phyloP scores from a whole-genome alignment of 2,113 vertebrate genomes.

The Tachysurus vachellii region DNA sequence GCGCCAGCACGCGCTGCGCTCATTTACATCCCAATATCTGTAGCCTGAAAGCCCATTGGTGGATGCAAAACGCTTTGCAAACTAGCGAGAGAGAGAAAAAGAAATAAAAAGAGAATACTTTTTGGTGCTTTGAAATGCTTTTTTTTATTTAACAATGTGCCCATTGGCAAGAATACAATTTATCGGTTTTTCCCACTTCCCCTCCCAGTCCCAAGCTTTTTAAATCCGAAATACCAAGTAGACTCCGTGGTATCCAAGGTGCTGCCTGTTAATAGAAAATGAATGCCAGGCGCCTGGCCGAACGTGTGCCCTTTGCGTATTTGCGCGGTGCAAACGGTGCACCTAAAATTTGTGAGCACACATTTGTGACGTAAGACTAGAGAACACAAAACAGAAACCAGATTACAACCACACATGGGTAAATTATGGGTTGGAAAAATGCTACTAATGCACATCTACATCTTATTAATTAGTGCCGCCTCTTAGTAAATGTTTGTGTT shows the following conservation, averaged over 20 bases:
- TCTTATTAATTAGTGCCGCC: neutral
- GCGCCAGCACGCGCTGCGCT: conserved; percentile 74
- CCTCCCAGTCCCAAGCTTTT: conserved; percentile 64
- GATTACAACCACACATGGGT: neutral
- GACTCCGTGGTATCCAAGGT: conserved; percentile 73
- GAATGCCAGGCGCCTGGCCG: conserved; percentile 61
- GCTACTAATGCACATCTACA: neutral
- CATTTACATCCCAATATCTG: conserved; percentile 80
- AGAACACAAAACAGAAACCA: neutral
- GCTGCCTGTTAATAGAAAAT: conserved; percentile 65
- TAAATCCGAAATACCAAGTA: conserved; percentile 74
- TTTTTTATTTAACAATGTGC: conserved; percentile 77
- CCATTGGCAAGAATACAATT: conserved; percentile 68
- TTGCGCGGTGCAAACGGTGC: conserved; percentile 11
- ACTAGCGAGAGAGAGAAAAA: conserved; percentile 60
- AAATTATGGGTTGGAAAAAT: neutral
- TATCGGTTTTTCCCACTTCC: conserved; percentile 62
- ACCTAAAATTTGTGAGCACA: neutral
- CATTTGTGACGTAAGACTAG: neutral
- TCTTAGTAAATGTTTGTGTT: neutral
- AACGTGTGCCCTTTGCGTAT: conserved; percentile 26
- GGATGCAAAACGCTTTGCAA: conserved; percentile 73
- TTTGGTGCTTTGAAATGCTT: conserved; percentile 75
- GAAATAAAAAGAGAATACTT: conserved; percentile 61
- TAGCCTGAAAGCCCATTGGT: conserved; percentile 73